Conservation (phyloP, 2,797 vertebrate genomes). For the Galago senegalensis region DNA sequence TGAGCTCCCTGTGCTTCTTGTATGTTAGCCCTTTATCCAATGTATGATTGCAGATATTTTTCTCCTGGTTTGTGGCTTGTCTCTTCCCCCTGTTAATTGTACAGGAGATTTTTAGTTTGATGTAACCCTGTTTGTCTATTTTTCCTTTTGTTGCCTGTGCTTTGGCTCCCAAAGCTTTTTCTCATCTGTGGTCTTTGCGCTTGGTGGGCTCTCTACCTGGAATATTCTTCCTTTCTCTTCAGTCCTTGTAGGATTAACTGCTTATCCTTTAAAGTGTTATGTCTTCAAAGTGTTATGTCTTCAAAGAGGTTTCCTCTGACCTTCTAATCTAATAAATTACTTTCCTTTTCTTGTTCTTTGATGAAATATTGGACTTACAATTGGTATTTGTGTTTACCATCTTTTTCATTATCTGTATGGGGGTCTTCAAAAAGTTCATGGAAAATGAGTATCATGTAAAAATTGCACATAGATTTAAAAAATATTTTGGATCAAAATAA, state of each 20-base stretch:
- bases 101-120: not conserved
- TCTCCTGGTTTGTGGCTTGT: not conserved
- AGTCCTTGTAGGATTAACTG: not conserved
- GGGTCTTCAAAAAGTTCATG: not conserved
- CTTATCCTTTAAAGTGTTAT: not conserved
- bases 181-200: not conserved
- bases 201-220: not conserved
- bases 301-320: not conserved
- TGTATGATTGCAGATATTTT: not conserved
- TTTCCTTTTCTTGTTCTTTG: not conserved
- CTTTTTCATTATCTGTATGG: not conserved
- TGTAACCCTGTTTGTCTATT: not conserved
- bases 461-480: not conserved
- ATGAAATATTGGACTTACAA: not conserved
- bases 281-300: not conserved
- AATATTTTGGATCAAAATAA: not conserved
- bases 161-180: conserved; percentile 2
- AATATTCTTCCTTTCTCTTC: not conserved
- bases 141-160: not conserved
- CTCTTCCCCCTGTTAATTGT: not conserved
- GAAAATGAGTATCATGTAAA: not conserved
- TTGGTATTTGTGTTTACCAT: not conserved
- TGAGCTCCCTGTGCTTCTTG: not conserved
- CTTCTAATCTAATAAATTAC: not conserved
- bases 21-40: not conserved